These are phyloP conservation scores for Smittia aterrima DNA, from an alignment of 2,888 invertebrate species.

Conservation along the genomic window DNA sequence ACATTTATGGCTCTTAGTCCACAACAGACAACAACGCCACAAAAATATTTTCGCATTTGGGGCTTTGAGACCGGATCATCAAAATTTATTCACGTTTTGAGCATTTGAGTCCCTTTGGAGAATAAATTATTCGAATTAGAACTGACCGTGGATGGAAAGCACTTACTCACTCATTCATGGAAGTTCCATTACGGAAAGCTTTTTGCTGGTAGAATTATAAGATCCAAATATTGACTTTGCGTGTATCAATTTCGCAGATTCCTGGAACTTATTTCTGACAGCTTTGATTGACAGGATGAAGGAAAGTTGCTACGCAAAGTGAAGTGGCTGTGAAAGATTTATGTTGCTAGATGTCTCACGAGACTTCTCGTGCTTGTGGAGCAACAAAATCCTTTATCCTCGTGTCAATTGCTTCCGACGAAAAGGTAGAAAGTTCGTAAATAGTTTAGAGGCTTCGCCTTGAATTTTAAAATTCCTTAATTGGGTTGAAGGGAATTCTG, in stretches of 20 bases:
- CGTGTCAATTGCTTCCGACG: too few species aligned
- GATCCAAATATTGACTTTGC: background rate
- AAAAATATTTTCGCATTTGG: background rate
- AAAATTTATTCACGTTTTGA: slow-evolving; percentile 17
- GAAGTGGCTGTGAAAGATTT: too few species aligned
- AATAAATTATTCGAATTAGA: background rate
- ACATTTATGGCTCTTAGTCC: background rate
- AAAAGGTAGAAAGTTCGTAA: too few species aligned
- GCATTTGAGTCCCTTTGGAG: background rate
- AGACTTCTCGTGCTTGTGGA: too few species aligned
- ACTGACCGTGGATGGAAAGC: background rate
- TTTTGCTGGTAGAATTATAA: background rate
- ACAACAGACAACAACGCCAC: background rate
- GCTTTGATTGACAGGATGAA: too few species aligned
- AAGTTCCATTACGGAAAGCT: background rate
- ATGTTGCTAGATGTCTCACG: too few species aligned
- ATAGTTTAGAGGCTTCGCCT: too few species aligned
- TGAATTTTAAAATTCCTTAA: too few species aligned
- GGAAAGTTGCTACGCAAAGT: too few species aligned
- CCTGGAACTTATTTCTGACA: background rate
- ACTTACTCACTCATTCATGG: background rate
- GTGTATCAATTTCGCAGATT: background rate
- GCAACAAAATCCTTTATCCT: too few species aligned
- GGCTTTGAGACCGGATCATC: background rate
- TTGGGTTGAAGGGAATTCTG: too few species aligned